A percentile compares a stretch with the other conserved stretches of the same genome.
Conservation (phyloP, 2,113 vertebrate genomes). For the Peromyscus leucopus region DNA sequence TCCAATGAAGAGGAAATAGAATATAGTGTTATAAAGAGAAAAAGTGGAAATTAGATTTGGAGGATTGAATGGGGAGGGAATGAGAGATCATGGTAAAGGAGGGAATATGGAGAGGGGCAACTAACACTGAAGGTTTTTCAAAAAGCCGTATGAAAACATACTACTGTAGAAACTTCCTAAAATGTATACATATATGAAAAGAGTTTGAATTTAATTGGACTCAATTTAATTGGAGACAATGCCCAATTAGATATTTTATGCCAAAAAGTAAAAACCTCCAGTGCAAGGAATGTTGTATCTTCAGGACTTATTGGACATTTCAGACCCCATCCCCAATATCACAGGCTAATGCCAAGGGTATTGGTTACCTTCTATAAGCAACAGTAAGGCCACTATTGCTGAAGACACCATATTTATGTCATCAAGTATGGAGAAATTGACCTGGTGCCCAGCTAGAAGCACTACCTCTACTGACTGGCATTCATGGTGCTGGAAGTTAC, state of each 20-base stretch:
- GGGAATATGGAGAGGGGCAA: not conserved
- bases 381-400: not conserved
- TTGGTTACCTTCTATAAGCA: not conserved
- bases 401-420: not conserved
- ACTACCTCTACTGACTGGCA: not conserved
- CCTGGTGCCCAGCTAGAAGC: not conserved
- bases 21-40: not conserved
- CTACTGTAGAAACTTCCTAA: not conserved
- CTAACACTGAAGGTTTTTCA: not conserved
- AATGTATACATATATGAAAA: not conserved
- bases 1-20: not conserved
- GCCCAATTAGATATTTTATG: not conserved
- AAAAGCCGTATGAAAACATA: not conserved
- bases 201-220: not conserved
- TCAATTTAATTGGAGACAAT: not conserved
- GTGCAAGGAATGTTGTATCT: not conserved
- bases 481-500: not conserved
- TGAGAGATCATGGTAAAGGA: not conserved
- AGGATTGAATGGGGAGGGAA: not conserved
- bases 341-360: not conserved
- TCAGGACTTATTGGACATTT: not conserved
- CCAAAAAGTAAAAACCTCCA: not conserved
- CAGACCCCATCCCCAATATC: not conserved
- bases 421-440: not conserved
- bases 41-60: not conserved